Percentiles rank a stretch among this genome's conserved stretches.
These are phyloP conservation scores for Amblyjoppa proteus DNA, from an alignment of 2,888 invertebrate genomes.

Conservation along the genomic window DNA sequence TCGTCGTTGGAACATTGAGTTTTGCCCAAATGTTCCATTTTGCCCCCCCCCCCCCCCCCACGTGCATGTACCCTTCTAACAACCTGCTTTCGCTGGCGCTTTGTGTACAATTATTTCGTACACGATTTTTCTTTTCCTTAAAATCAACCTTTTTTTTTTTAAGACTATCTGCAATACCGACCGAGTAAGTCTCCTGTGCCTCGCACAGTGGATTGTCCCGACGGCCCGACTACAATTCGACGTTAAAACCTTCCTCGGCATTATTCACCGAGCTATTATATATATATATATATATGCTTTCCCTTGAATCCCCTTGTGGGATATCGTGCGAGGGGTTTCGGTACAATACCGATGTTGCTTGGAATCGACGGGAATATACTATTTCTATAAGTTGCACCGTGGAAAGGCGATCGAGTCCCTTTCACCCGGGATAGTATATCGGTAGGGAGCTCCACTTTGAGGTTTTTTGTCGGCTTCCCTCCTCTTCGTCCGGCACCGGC, in stretches of 20 bases:
- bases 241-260: conserved; percentile 19
- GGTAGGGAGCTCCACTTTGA: neutral
- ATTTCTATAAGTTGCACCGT: neutral
- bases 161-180: too few species aligned
- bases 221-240: neutral
- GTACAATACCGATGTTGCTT: neutral
- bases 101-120: too few species aligned
- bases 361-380: neutral
- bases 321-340: neutral
- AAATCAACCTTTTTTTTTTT: too few species aligned
- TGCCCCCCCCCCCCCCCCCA: too few species aligned
- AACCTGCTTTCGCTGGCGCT: too few species aligned
- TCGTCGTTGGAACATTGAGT: too few species aligned
- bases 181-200: neutral
- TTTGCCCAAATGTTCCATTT: too few species aligned
- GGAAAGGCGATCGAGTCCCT: conserved; percentile 15
- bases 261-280: conserved; percentile 2
- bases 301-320: neutral
- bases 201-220: conserved; percentile 4
- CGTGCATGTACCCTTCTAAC: too few species aligned
- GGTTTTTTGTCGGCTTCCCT: neutral
- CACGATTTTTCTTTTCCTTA: too few species aligned
- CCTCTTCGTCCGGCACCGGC: conserved; percentile 7
- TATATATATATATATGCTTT: conserved; percentile 15
- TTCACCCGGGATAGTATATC: conserved; percentile 7